These are phyloP conservation scores for Dryoscopus gambensis DNA, from an alignment of 2,113 vertebrate genomes.

Conservation along the genomic window DNA sequence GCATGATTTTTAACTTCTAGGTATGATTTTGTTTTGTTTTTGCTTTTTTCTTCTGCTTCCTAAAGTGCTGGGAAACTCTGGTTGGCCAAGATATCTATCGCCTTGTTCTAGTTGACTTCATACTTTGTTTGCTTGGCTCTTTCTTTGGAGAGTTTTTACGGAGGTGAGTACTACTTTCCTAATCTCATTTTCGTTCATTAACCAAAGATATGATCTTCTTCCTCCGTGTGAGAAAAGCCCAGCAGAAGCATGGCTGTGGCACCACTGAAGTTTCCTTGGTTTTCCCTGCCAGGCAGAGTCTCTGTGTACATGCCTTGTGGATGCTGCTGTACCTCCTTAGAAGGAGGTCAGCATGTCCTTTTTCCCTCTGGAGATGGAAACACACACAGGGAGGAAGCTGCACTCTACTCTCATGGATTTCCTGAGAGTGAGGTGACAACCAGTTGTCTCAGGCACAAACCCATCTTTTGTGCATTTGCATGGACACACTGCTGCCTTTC, in stretches of 20 bases:
- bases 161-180: slow-evolving; percentile 75
- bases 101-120: slow-evolving; percentile 87
- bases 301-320: not conserved
- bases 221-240: not conserved
- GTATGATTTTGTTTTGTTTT: not conserved
- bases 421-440: not conserved
- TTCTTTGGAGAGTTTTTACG: slow-evolving; percentile 91
- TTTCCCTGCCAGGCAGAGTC: not conserved
- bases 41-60: not conserved
- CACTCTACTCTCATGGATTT: not conserved
- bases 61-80: slow-evolving; percentile 91
- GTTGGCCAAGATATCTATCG: slow-evolving; percentile 93
- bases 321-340: not conserved
- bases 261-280: not conserved
- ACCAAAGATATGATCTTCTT: not conserved
- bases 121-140: slow-evolving; percentile 87
- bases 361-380: not conserved
- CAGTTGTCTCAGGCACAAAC: not conserved
- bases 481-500: not conserved
- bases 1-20: not conserved
- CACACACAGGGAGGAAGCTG: not conserved
- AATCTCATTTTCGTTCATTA: not conserved
- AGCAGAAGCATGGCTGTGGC: not conserved
- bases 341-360: not conserved
- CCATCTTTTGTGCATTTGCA: not conserved